Evolutionary conservation across 2,888 invertebrate genomes (phyloP).

Genomic region (Megalurothrips usitatus): DNA sequence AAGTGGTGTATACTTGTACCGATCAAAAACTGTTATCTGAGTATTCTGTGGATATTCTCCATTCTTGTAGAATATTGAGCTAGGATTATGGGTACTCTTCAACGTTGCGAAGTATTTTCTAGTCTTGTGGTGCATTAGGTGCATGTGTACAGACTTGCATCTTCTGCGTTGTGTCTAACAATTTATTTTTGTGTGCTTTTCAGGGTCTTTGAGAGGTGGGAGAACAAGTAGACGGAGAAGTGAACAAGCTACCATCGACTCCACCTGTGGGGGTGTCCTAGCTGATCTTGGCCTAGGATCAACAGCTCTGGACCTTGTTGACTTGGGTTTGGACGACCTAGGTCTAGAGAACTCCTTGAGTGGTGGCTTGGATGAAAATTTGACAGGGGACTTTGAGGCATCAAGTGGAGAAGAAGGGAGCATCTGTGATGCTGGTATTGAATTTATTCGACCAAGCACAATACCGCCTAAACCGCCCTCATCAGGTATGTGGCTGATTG

Average conservation of each 20-base stretch:
- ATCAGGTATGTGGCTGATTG: neutral
- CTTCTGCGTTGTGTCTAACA: too few relatives aligned
- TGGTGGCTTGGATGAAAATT: slow-evolving; percentile 5
- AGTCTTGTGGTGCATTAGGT: too few relatives aligned
- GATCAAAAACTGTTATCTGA: too few relatives aligned
- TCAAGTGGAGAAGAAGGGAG: slow-evolving; percentile 4
- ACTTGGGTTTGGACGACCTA: slow-evolving; percentile 11
- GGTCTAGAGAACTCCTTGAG: neutral
- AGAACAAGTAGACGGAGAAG: slow-evolving; percentile 14
- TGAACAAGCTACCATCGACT: slow-evolving; percentile 4
- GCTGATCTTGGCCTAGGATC: slow-evolving; percentile 14
- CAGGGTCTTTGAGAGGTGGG: neutral
- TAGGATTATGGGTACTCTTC: too few relatives aligned
- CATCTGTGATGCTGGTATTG: neutral
- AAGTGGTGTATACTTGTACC: too few relatives aligned
- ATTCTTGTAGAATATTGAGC: too few relatives aligned
- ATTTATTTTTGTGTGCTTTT: neutral
- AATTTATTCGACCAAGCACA: neutral
- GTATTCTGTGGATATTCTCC: too few relatives aligned
- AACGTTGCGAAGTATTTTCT: too few relatives aligned
- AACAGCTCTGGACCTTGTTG: slow-evolving; percentile 1
- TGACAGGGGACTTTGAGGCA: neutral
- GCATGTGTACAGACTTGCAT: too few relatives aligned
- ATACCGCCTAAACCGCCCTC: neutral
- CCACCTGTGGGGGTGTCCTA: neutral